These are phyloP conservation scores for Ennomos erosarius DNA, from an alignment of 2,888 invertebrate species.

Conservation along the genomic window DNA sequence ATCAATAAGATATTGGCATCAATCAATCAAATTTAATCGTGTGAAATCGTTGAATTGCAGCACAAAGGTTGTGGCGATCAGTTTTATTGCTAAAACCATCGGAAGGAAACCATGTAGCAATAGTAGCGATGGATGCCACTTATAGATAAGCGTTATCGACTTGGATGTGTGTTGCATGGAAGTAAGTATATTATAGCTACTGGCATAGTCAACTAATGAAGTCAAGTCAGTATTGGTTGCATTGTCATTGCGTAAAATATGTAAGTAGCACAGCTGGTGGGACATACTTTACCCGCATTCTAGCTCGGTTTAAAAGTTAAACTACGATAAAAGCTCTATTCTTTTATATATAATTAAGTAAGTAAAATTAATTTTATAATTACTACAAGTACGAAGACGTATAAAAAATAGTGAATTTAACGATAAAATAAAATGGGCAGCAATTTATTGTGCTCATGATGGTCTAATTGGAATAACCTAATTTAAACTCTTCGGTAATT, in stretches of 20 bases:
- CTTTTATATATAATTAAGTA: background rate
- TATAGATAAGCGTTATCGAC: slow-evolving; percentile 51
- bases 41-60: slow-evolving; percentile 26
- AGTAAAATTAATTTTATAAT: no score
- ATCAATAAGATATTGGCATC: slow-evolving; percentile 8
- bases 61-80: slow-evolving; percentile 26
- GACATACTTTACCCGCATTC: background rate
- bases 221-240: slow-evolving; percentile 20
- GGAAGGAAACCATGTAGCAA: slow-evolving; percentile 47
- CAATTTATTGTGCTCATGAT: no score
- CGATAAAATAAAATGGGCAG: no score
- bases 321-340: background rate
- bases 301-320: slow-evolving; percentile 10
- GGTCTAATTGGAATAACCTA: no score
- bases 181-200: slow-evolving; percentile 18
- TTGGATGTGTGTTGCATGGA: slow-evolving; percentile 29
- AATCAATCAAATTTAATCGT: slow-evolving; percentile 25
- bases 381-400: no score
- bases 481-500: no score
- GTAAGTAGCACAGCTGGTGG: slow-evolving; percentile 16
- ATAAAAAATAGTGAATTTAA: no score
- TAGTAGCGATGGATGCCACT: slow-evolving; percentile 46
- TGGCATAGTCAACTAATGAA: slow-evolving; percentile 18
- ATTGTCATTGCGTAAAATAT: slow-evolving; percentile 26
- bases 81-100: slow-evolving; percentile 44